Evolutionary conservation across 2,888 invertebrate genomes (phyloP), one percentile per base, ranked within the genome.

Genomic region (Steinernema hermaphroditum): DNA sequence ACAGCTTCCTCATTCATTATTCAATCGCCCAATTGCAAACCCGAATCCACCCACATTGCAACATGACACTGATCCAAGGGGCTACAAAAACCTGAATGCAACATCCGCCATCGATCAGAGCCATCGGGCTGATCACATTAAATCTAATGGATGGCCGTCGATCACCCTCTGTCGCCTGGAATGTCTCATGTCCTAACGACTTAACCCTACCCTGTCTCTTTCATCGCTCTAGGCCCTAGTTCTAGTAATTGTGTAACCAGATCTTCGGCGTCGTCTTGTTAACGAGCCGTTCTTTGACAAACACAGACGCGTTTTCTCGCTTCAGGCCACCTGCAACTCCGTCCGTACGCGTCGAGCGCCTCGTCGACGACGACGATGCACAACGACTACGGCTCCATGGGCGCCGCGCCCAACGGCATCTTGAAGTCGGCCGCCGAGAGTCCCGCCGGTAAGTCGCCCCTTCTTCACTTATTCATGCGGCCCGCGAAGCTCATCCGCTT

Each of bases 241-340:
- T 19, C 62, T 62, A 62, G 32, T 62, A n/a, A n/a, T n/a, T n/a
- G n/a, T n/a, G 62, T 62, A 62, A 62, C 62, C 62, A 62, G 62
- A 62, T 62, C 62, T 29, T 32, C 24, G 50, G 50, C 50, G n/a
- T n/a, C n/a, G n/a, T n/a, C n/a, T 22, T 24, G 22, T 22, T 19
- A 22, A 9, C 50, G 19, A 19, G 50, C 24, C 22, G 12, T 50
- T 50, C 50, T 22, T 22, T 12, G 19, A 24, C 50, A 50, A 50
- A 50, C 50, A 50, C 19, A n/a, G n/a, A n/a, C 50, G 8, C 50
- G 6, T 22, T 50, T 50, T 62, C 27, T 27, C 32, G 62, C 29
- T 62, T 29, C 62, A 62, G 62, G 62, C 62, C 62, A 62, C 62
- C 32, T 14, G 12, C 62, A 29, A 29, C 62, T 62, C 16, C 62